Evolutionary conservation across 2,113 vertebrate species (phyloP), one percentile per base, ranked within the genome.

Genomic region (Abramis brama): DNA sequence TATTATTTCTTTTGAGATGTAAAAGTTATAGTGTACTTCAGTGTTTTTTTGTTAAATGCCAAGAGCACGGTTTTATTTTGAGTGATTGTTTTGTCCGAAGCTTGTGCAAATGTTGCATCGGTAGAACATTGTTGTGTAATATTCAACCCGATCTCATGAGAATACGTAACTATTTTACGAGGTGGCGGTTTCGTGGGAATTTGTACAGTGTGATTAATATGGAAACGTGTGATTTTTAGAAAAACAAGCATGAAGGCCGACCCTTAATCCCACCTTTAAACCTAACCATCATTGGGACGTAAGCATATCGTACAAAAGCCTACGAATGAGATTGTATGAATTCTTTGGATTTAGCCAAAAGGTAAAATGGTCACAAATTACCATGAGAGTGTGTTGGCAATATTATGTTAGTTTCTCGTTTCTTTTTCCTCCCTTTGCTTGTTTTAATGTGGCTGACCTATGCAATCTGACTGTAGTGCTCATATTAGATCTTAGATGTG

Each of bases 361-460:
- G 7, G 6, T 57, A 57, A 57, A 57, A 43, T 73, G 23, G 70
- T 73, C 23, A 43, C 11, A 11, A 71, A 39, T 23, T 39, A 36
- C 21, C 68, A 23, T 43, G 68, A 71, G 71, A 73, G 36, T 13
- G 25, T 64, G 11, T 64, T 27, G 59, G 4, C 23, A 62, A 62
- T 62, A 10, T n/a, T 45, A 47, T 43, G 21, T 45, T 78, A 23
- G 82, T 84, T 86, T 68, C 39, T 30, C 78, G 64, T 85, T 55
- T 79, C 70, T 64, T 89, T 27, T 90, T 89, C 87, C 86, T 91
- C 91, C 90, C 87, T 75, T 84, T 87, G 66, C 88, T 81, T 90
- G 89, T 92, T 87, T 85, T 71, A 88, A 86, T 88, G 91, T 93
- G 88, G 92, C 86, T 92, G 86, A 93, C 91, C 92, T 95, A 93